A percentile compares a stretch with the other conserved stretches of the same genome.
These are phyloP conservation scores for Rotaria macrura DNA, from an alignment of 2,888 invertebrate genomes.

Conservation along the genomic window DNA sequence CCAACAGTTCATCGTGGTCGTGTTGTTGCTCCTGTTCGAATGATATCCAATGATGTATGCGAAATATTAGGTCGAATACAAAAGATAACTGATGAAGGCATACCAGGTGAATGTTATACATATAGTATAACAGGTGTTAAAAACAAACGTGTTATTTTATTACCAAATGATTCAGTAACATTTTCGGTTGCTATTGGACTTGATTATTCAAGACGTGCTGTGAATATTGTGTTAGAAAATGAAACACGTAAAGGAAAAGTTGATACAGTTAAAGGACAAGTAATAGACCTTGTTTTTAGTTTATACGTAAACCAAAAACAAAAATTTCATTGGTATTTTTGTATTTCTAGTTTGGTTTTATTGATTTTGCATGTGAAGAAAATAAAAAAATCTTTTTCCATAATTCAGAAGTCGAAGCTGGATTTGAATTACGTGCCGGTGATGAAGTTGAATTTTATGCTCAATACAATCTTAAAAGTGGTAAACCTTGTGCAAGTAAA, in stretches of 20 bases:
- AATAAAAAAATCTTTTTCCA: slow-evolving; percentile 31
- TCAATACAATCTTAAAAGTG: slow-evolving; percentile 23
- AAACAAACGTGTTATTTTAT: slow-evolving; percentile 13
- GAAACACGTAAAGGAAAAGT: slow-evolving; percentile 32
- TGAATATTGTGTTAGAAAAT: slow-evolving; percentile 23
- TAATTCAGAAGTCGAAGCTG: slow-evolving; percentile 21
- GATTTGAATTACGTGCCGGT: slow-evolving; percentile 21
- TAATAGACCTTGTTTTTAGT: too few relatives aligned
- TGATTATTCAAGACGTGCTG: slow-evolving; percentile 24
- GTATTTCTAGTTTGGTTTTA: slow-evolving; percentile 25
- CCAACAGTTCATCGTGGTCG: neutral
- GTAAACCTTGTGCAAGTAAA: slow-evolving; percentile 29
- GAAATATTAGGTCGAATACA: neutral
- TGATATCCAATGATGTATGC: neutral
- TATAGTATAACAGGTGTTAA: slow-evolving; percentile 8
- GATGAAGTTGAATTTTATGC: slow-evolving; percentile 33
- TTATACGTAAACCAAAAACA: too few relatives aligned
- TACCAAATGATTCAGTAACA: slow-evolving; percentile 20
- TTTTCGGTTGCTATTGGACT: slow-evolving; percentile 7
- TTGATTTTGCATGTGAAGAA: slow-evolving; percentile 29
- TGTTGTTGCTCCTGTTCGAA: slow-evolving; percentile 15
- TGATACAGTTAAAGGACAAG: slow-evolving; percentile 33
- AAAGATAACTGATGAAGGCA: slow-evolving; percentile 12
- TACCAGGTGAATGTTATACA: neutral
- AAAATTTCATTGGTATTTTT: too few relatives aligned